Percentiles rank a stretch among this genome's conserved stretches.
These are phyloP conservation scores for Gastrophryne carolinensis DNA, from an alignment of 2,797 vertebrate species.

Conservation along the genomic window DNA sequence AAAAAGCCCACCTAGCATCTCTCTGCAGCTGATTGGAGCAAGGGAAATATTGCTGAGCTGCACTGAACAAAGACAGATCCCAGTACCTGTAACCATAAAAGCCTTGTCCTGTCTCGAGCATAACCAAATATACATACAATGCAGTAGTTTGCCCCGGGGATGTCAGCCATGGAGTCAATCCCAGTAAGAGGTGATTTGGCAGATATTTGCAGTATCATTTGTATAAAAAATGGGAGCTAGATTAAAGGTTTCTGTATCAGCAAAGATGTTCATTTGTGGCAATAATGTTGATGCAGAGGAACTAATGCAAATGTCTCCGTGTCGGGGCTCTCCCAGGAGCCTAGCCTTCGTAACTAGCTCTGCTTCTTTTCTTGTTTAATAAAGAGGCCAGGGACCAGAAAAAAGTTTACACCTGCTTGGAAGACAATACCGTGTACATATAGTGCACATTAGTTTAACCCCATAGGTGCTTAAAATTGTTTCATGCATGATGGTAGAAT, in stretches of 20 bases:
- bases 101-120: neutral
- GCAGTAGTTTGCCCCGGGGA: conserved; percentile 22
- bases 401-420: conserved; percentile 3
- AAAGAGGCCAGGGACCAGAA: neutral
- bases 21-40: neutral
- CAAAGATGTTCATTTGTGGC: conserved; percentile 50
- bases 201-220: conserved; percentile 25
- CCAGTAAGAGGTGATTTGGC: conserved; percentile 47
- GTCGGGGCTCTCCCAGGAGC: conserved; percentile 26
- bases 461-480: neutral
- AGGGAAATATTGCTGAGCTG: neutral
- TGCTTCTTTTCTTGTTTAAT: conserved; percentile 21
- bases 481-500: too few species aligned
- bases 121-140: conserved; percentile 29
- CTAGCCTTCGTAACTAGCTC: conserved; percentile 10
- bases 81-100: conserved; percentile 5
- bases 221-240: conserved; percentile 36
- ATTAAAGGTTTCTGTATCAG: conserved; percentile 44
- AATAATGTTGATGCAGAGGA: conserved; percentile 47
- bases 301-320: conserved; percentile 36
- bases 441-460: neutral
- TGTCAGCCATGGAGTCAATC: conserved; percentile 26
- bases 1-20: neutral
- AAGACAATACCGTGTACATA: conserved; percentile 30
- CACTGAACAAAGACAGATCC: conserved; percentile 10